Base-by-base conservation (phyloP, 2,888 invertebrate species). In the Caenorhabditis sp. region DNA sequence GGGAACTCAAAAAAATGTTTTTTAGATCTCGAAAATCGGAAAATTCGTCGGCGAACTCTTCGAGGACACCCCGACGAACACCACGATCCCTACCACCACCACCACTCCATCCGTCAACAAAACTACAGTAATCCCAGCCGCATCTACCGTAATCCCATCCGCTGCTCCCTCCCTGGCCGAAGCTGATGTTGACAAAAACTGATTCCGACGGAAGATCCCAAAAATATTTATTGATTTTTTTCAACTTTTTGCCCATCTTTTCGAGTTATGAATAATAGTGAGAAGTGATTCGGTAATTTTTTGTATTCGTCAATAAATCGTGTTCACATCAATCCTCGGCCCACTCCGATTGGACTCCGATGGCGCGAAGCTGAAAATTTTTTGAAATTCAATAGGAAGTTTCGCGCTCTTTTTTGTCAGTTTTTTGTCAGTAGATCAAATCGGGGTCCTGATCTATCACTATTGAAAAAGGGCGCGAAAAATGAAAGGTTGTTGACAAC, bases 331-430 rank as follows among this genome's bases (percentile, higher is more conserved):
- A n/a, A n/a, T 80, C 58, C 38, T 85, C 84, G 16, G 81, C 63
- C 87, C 87, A 87, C 22, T 85, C 85, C 0, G 87, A 87, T 28
- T 74, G 66, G 5, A 85, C 85, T 16, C 87, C 87, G 58, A 87
- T 85, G 12, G 87, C 75, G 24, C 82, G 68, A 12, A 86, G 77
- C 82, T 85, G 75, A 26, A 82, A 85, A 49, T 19, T 19, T 49
- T 49, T 22, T 22, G 22, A 19, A 7, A 49, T 19, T 19, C 14
- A 47, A 47, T 31, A 6, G 31, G 22, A 51, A 22, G 22, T 44
- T 44, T 22, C 16, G 35, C 6, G 10, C 2, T 22, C 38, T 22
- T 41, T 24, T 19, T 16, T 12, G 14, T 35, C 10, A 3, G 7
- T 35, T 24, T 24, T 49, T 41, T 22, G n/a, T n/a, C n/a, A n/a